Conservation (phyloP, 2,888 invertebrate species). For the Lissonota sp. region DNA sequence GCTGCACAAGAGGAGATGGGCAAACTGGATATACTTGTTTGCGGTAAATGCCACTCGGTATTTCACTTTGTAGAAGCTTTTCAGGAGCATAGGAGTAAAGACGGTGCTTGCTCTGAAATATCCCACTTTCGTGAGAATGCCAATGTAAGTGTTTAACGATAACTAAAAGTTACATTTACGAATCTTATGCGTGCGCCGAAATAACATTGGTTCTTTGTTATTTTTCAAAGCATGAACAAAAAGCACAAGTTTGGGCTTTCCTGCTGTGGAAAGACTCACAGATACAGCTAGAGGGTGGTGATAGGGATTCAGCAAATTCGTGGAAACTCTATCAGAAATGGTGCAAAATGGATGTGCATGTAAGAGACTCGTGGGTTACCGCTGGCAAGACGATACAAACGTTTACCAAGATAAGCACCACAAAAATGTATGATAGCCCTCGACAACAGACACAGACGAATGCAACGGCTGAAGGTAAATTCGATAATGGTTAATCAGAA, state of each 20-base stretch:
- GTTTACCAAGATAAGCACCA: slow-evolving; percentile 88
- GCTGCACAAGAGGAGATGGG: slow-evolving; percentile 92
- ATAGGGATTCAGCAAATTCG: slow-evolving; percentile 86
- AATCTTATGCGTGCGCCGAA: slow-evolving; percentile 9
- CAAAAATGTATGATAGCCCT: slow-evolving; percentile 87
- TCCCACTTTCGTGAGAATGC: slow-evolving; percentile 87
- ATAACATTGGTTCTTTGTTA: slow-evolving; percentile 11
- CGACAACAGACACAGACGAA: slow-evolving; percentile 67
- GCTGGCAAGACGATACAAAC: slow-evolving; percentile 92
- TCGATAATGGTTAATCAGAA: background rate
- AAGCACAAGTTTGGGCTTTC: slow-evolving; percentile 94
- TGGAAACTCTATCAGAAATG: slow-evolving; percentile 94
- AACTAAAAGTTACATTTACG: background rate
- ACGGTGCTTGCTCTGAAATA: slow-evolving; percentile 86
- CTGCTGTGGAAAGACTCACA: slow-evolving; percentile 91
- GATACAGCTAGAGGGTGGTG: slow-evolving; percentile 83
- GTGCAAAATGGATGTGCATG: slow-evolving; percentile 91
- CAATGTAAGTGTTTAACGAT: slow-evolving; percentile 85
- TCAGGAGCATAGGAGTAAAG: slow-evolving; percentile 88
- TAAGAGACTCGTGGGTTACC: slow-evolving; percentile 91
- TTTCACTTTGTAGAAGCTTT: slow-evolving; percentile 93
- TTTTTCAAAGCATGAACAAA: slow-evolving; percentile 87
- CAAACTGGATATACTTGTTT: slow-evolving; percentile 91
- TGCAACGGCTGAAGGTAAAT: slow-evolving; percentile 72
- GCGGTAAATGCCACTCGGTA: slow-evolving; percentile 92